These are phyloP conservation scores for Celastrina argiolus DNA, from an alignment of 2,888 invertebrate genomes.

Conservation along the genomic window DNA sequence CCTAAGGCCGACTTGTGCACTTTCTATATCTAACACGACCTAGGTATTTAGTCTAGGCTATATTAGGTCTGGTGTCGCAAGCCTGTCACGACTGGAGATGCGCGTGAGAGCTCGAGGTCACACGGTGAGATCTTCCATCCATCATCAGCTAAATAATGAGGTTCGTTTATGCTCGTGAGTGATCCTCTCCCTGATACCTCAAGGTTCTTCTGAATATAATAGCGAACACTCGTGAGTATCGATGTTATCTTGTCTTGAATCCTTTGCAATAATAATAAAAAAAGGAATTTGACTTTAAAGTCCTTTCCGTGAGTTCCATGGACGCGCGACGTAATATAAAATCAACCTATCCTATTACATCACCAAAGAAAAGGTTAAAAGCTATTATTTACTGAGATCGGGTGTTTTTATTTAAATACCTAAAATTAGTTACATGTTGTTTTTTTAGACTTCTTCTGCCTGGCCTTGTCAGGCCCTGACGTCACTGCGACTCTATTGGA, in stretches of 20 bases:
- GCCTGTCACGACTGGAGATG: slow-evolving; percentile 22
- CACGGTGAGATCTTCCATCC: neutral
- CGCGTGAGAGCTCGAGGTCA: slow-evolving; percentile 26
- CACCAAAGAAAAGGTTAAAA: too few relatives aligned
- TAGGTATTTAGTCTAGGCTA: slow-evolving; percentile 13
- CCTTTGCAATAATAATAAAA: too few relatives aligned
- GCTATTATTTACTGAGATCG: too few relatives aligned
- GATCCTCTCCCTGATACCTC: neutral
- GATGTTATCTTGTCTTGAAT: neutral
- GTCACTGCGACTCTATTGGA: too few relatives aligned
- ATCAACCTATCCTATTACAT: too few relatives aligned
- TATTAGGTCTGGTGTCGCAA: slow-evolving; percentile 7
- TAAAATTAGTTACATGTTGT: too few relatives aligned
- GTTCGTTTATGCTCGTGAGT: neutral
- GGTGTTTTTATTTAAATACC: too few relatives aligned
- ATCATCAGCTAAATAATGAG: slow-evolving; percentile 3
- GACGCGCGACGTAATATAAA: too few relatives aligned
- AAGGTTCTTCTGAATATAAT: neutral
- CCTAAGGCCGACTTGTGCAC: neutral
- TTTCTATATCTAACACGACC: neutral
- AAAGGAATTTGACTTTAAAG: too few relatives aligned
- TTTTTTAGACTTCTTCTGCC: too few relatives aligned
- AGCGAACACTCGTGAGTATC: neutral
- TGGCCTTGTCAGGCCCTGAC: too few relatives aligned
- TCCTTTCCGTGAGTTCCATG: too few relatives aligned